phyloP scores from a whole-genome alignment of 2,797 vertebrate genomes.

The Falco berigora region DNA sequence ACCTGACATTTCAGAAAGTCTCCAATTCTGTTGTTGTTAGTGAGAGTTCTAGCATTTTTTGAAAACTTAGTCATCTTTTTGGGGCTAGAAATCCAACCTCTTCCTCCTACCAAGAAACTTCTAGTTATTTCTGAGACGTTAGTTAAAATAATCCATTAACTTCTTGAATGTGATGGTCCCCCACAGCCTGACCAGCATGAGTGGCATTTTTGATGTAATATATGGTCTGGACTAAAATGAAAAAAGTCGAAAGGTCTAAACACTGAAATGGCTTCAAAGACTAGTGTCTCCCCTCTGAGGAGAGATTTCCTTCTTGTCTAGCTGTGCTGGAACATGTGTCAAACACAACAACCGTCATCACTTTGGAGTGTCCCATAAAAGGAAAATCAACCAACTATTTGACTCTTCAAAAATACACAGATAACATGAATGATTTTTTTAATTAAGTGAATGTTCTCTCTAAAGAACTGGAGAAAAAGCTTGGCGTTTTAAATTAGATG shows the following conservation, averaged over 20 bases:
- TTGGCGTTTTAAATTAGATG: not conserved
- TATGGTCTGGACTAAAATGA: not conserved
- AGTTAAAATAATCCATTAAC: not conserved
- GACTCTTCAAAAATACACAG: conserved; percentile 23
- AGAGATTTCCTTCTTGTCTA: conserved; percentile 38
- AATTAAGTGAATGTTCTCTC: conserved; percentile 1
- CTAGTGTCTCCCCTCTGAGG: not conserved
- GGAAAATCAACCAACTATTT: not conserved
- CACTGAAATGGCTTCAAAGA: conserved; percentile 33
- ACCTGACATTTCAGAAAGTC: not conserved
- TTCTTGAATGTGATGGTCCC: not conserved
- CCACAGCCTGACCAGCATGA: not conserved
- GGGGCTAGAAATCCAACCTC: not conserved
- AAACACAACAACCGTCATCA: conserved; percentile 9
- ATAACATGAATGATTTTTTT: not conserved
- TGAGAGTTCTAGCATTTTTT: not conserved
- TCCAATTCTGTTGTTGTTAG: not conserved
- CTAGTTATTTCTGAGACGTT: not conserved
- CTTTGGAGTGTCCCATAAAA: conserved; percentile 32
- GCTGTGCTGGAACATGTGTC: conserved; percentile 12
- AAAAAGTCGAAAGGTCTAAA: conserved; percentile 16
- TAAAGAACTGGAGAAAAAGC: not conserved
- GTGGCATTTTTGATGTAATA: not conserved
- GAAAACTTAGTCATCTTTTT: not conserved
- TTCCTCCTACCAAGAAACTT: not conserved